These are phyloP conservation scores for Procavia capensis DNA, from an alignment of 2,113 vertebrate genomes.

Conservation along the genomic window DNA sequence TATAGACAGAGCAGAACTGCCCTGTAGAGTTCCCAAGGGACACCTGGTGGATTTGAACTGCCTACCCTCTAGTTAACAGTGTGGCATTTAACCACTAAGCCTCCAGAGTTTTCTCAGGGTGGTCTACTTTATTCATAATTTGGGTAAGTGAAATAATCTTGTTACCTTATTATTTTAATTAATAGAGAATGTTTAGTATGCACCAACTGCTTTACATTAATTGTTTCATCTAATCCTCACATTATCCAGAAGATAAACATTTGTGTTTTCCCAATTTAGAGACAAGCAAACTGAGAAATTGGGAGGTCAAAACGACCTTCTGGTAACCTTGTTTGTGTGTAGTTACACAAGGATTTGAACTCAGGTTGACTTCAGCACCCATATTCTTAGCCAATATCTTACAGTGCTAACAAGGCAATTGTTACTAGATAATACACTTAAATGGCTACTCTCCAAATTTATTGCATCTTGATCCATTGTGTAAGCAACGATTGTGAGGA, in stretches of 20 bases:
- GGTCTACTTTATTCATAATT: conserved; percentile 15
- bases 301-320: neutral
- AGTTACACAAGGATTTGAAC: neutral
- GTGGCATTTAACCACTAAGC: no score
- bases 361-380: neutral
- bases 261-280: neutral
- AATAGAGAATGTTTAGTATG: neutral
- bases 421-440: neutral
- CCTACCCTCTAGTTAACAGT: no score
- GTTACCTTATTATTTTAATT: conserved; percentile 20
- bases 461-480: neutral
- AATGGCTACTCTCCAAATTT: neutral
- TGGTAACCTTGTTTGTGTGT: neutral
- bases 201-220: neutral
- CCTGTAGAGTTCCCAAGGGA: no score
- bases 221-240: neutral
- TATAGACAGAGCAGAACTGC: no score
- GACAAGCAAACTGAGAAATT: neutral
- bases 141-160: neutral
- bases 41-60: no score
- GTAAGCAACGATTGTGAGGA: no score
- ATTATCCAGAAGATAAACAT: neutral
- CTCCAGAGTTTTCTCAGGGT: no score
- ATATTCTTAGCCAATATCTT: neutral
- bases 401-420: neutral